phyloP scores from a whole-genome alignment of 2,888 invertebrate genomes.

The Vesta saturnalis region DNA sequence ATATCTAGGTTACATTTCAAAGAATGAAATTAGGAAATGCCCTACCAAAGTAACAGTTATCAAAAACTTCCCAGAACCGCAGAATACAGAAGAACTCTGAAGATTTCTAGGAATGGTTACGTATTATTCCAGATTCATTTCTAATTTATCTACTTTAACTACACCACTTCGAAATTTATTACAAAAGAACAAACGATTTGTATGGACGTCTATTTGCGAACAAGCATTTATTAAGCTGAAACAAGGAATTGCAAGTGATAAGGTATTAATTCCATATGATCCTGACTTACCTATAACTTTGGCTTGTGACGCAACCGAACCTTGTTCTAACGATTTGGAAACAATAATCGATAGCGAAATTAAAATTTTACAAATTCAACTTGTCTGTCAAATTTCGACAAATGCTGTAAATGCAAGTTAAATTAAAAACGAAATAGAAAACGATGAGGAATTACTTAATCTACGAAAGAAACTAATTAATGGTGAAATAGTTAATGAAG shows the following conservation, averaged over 20 bases:
- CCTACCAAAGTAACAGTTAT: too few species aligned
- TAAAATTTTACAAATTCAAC: too few species aligned
- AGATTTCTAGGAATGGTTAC: neutral
- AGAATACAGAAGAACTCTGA: neutral
- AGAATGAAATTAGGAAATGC: conserved; percentile 4
- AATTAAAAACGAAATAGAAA: too few species aligned
- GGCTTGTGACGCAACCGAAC: conserved; percentile 44
- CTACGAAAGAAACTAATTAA: too few species aligned
- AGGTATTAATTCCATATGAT: conserved; percentile 5
- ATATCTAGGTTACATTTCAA: neutral
- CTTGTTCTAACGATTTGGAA: too few species aligned
- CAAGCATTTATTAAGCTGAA: neutral
- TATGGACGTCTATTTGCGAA: neutral
- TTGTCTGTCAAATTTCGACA: too few species aligned
- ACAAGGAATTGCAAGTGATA: neutral
- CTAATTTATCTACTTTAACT: neutral
- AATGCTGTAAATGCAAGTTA: too few species aligned
- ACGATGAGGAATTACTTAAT: too few species aligned
- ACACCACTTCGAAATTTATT: conserved; percentile 3
- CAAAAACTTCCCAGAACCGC: too few species aligned
- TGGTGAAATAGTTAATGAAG: too few species aligned
- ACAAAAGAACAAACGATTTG: neutral
- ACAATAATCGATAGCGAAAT: too few species aligned
- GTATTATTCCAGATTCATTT: too few species aligned
- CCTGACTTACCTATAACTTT: conserved; percentile 42